Percentiles rank a stretch among this genome's conserved stretches.
Evolutionary conservation across 23 tunicate species (phyloP).

Genomic region (Halocynthia roretzi): DNA sequence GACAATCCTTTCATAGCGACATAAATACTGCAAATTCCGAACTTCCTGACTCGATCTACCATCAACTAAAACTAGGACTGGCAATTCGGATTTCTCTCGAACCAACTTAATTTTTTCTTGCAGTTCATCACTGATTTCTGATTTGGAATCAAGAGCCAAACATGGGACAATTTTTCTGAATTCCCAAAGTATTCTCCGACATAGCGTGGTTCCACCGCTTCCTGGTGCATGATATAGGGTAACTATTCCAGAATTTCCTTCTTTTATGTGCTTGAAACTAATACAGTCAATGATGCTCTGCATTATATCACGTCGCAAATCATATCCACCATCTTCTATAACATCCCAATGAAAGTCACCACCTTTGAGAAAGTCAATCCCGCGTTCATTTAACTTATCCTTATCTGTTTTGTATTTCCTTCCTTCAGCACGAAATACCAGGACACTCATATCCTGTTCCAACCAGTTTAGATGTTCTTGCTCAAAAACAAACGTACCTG

Average conservation of each 20-base stretch:
- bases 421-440: slow-evolving; percentile 9
- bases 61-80: slow-evolving; percentile 38
- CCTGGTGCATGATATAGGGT: slow-evolving; percentile 45
- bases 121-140: slow-evolving; percentile 6
- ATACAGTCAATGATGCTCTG: not conserved
- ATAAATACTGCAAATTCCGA: slow-evolving; percentile 3
- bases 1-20: slow-evolving; percentile 11
- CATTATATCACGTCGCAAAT: slow-evolving; percentile 25
- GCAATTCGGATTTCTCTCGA: slow-evolving; percentile 21
- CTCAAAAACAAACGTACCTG: not conserved
- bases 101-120: slow-evolving; percentile 24
- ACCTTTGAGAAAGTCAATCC: slow-evolving; percentile 43
- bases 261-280: not conserved
- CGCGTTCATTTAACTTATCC: slow-evolving; percentile 10
- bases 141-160: slow-evolving; percentile 20
- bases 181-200: slow-evolving; percentile 49
- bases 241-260: slow-evolving; percentile 18
- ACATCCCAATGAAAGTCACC: slow-evolving; percentile 49
- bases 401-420: not conserved
- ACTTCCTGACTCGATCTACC: slow-evolving; percentile 33
- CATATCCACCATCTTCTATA: slow-evolving; percentile 21
- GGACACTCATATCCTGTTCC: slow-evolving; percentile 17
- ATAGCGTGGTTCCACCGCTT: slow-evolving; percentile 62
- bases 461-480: slow-evolving; percentile 13
- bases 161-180: slow-evolving; percentile 41